Evolutionary conservation across 2,113 vertebrate species (phyloP).

Genomic region (Myotis lucifugus): DNA sequence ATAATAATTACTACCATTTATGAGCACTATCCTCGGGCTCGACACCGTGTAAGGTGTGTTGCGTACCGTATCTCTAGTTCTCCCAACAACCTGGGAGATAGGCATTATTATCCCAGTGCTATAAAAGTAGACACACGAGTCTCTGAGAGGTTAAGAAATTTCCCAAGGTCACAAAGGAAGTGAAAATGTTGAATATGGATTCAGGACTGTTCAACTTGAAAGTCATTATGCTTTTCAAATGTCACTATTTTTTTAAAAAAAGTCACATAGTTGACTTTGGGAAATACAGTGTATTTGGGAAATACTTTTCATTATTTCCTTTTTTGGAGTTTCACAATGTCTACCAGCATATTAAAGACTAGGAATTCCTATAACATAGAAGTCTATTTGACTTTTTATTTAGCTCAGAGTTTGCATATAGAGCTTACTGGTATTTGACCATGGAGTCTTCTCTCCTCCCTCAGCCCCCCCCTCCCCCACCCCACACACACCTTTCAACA

Average conservation of each 20-base stretch:
- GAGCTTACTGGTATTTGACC: neutral
- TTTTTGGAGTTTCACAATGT: slow-evolving; percentile 20
- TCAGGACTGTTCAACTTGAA: neutral
- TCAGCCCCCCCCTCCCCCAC: too few relatives aligned
- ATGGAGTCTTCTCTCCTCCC: neutral
- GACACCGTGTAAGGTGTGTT: neutral
- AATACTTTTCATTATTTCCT: slow-evolving; percentile 2
- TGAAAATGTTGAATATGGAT: neutral
- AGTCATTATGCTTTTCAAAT: slow-evolving; percentile 28
- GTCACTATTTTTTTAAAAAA: neutral
- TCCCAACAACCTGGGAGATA: neutral
- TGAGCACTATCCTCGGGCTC: neutral
- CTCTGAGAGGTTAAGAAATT: neutral
- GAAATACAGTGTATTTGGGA: neutral
- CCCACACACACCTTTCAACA: neutral
- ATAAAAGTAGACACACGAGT: neutral
- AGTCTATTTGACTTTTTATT: neutral
- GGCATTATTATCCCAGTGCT: neutral
- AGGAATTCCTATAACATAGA: neutral
- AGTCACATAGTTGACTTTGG: neutral
- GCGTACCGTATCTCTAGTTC: neutral
- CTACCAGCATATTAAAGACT: neutral
- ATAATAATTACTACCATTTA: neutral
- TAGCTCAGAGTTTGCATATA: neutral
- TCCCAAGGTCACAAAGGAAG: neutral